A percentile compares a stretch with the other conserved stretches of the same genome.
Conservation (phyloP, 1,140 invertebrate genomes). For the Drosophila pandora region DNA sequence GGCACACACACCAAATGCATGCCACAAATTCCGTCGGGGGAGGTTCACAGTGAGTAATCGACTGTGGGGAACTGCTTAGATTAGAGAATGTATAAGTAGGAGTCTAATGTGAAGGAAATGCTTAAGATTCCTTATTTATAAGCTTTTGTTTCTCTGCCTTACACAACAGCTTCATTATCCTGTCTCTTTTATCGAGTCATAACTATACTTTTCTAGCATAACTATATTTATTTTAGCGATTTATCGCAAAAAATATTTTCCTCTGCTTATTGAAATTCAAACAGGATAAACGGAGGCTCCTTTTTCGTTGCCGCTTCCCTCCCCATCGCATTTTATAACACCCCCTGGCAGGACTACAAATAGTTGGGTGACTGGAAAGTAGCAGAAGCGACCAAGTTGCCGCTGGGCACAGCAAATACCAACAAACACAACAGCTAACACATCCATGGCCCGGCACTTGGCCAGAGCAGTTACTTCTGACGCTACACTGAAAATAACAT, state of each 20-base stretch:
- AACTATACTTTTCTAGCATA: constrained; percentile 4
- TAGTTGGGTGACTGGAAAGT: constrained; percentile 39
- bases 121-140: not conserved
- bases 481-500: constrained; percentile 3
- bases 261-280: constrained; percentile 75
- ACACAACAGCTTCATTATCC: not conserved
- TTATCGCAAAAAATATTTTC: constrained; percentile 67
- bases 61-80: not conserved
- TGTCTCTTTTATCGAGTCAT: constrained; percentile 16
- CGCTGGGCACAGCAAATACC: constrained; percentile 62
- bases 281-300: constrained; percentile 33
- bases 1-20: constrained; percentile 43
- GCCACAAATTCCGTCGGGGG: constrained; percentile 39
- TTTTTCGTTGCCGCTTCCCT: constrained; percentile 2
- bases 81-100: not conserved
- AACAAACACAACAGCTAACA: constrained; percentile 33
- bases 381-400: constrained; percentile 46
- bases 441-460: constrained; percentile 50
- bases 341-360: constrained; percentile 24
- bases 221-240: constrained; percentile 50
- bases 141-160: not conserved
- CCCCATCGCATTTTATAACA: not conserved
- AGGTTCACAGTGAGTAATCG: constrained; percentile 19
- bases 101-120: not conserved
- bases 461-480: constrained; percentile 16